Evolutionary conservation across 2,113 vertebrate genomes (phyloP), one percentile per base, ranked within the genome.

Genomic region (Plotosus lineatus): DNA sequence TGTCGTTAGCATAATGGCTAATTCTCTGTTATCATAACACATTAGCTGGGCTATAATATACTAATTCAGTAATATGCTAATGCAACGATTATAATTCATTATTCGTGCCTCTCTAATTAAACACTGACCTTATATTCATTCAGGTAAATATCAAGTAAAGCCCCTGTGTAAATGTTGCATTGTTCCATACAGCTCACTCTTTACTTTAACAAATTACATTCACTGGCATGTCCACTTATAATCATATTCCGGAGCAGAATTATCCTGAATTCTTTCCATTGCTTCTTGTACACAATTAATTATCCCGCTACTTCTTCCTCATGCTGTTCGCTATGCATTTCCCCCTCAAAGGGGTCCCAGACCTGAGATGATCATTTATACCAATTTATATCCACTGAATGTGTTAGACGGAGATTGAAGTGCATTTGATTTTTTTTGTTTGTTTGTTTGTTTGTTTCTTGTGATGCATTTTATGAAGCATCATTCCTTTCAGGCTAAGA

Each of bases 31-130:
- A 75, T 48, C 2, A 5, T 74, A 81, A 65, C 15, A 69, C 44
- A 53, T 81, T 65, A 14, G 58, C 44, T 42, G 44, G 46, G 46
- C 21, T 46, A 23, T 3, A 50, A 33, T 42, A 51, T 53, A 65
- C 44, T 74, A 74, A 81, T 74, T 63, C 31, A 42, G 44, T 61
- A 74, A 50, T 61, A 63, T 81, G 71, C 4, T 74, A 81, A 81
- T 65, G 19, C 17, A 15, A n/a, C 23, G 17, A 53, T 81, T 63
- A 75, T 28, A 28, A 75, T 63, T 50, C 26, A 65, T 75, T 75
- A 23, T 38, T 53, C 69, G 51, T 60, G 38, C 15, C 53, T 80
- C 17, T 68, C 50, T 38, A 66, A 60, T 80, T 80, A 72, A 80
- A 60, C 66, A 31, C 4, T 60, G 66, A 60, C 66, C 51, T 80